These are phyloP conservation scores for Muscidifurax raptorellus DNA, from an alignment of 1,140 invertebrate genomes.

Conservation along the genomic window DNA sequence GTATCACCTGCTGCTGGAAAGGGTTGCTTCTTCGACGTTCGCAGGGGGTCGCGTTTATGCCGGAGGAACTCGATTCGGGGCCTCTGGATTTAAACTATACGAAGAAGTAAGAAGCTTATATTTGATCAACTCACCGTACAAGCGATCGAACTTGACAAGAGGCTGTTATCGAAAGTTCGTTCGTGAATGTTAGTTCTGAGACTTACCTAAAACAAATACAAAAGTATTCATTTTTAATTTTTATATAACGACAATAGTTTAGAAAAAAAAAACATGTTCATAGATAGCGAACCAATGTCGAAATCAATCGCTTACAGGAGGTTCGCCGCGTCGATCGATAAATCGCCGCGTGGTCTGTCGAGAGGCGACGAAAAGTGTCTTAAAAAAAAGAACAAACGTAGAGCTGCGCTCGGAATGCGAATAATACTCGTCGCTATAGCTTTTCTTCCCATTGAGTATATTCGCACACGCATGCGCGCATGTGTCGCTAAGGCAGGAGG, in stretches of 20 bases:
- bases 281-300: not conserved
- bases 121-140: not conserved
- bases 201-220: slow-evolving; percentile 26
- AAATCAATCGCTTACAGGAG: slow-evolving; percentile 7
- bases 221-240: not conserved
- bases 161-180: not conserved
- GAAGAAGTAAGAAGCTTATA: no score
- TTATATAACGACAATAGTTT: no score
- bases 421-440: not conserved
- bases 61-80: no score
- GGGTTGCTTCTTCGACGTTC: slow-evolving; percentile 41
- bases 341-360: slow-evolving; percentile 5
- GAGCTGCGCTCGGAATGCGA: not conserved
- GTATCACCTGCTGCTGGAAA: slow-evolving; percentile 63
- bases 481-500: not conserved
- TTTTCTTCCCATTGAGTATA: not conserved
- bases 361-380: not conserved
- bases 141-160: not conserved
- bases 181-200: not conserved
- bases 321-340: not conserved
- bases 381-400: not conserved
- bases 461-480: no score
- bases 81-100: no score
- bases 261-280: not conserved
- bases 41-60: slow-evolving; percentile 58